These are phyloP conservation scores for Drosophila orena DNA, from an alignment of 1,140 invertebrate genomes.

Conservation along the genomic window DNA sequence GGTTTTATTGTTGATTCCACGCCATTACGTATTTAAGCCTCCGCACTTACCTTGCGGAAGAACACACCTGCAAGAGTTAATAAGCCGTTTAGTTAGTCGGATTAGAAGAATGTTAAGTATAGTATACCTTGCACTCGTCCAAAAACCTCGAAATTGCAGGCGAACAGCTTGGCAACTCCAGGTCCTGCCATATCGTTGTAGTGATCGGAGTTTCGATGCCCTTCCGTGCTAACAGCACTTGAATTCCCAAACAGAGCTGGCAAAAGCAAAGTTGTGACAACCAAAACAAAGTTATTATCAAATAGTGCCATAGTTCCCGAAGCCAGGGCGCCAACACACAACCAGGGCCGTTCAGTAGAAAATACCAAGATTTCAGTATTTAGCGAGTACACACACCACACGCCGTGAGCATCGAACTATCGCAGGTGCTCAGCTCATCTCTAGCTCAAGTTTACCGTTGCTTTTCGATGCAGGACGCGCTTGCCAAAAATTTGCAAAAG, in stretches of 20 bases:
- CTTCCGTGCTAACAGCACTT: not conserved
- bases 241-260: conserved; percentile 13
- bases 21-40: not conserved
- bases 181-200: conserved; percentile 15
- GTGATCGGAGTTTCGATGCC: not conserved
- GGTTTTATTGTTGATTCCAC: not conserved
- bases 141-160: conserved; percentile 86
- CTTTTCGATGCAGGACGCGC: not conserved
- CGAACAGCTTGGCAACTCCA: conserved; percentile 26
- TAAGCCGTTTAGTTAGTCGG: not conserved
- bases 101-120: not conserved
- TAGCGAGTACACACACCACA: not conserved
- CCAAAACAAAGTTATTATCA: conserved; percentile 29
- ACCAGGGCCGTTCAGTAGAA: not conserved
- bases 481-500: not conserved
- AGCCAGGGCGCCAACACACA: conserved; percentile 7
- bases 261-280: conserved; percentile 21
- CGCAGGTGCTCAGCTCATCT: not conserved
- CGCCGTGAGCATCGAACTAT: not conserved
- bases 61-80: conserved; percentile 60
- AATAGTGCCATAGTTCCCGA: conserved; percentile 34
- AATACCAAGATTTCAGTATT: not conserved
- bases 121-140: conserved; percentile 86
- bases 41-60: conserved; percentile 69
- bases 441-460: not conserved